Evolutionary conservation across 2,113 vertebrate genomes (phyloP), one percentile per base, ranked within the genome.

Genomic region (Columba janthina): DNA sequence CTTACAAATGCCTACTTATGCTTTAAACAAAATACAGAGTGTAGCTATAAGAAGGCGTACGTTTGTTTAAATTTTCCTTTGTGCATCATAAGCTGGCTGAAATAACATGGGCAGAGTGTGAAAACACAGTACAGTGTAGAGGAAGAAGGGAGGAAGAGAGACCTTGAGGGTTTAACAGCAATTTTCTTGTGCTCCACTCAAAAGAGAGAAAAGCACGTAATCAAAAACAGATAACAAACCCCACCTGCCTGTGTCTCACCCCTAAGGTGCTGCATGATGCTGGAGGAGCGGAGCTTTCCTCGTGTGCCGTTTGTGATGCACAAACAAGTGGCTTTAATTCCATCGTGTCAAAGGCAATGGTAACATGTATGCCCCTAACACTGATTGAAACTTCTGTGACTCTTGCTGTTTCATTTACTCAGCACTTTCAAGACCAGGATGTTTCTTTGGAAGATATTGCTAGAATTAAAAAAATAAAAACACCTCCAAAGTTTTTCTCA

Each of bases 21-120:
- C 70, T 90, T 95, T 67, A 94, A 96, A 84, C 58, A 91, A 95
- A 95, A 71, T 1, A 10, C 65, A 76, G 74, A 82, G n/a, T 11
- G 32, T 15, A 76, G 81, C 66, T 65, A 24, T 85, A 87, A 78
- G 69, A 58, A 50, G 44, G 19, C 6, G 69, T 19, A 73, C 28
- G 4, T 89, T 94, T 84, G 34, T 65, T 84, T 75, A 60, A 38
- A 32, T 93, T 90, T 84, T 50, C 48, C 44, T 86, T 83, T 67
- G 31, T 34, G 31, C 54, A 54, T 57, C 72, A 64, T 36, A 46
- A 76, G 25, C 46, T 74, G 58, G 73, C 74, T 86, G 79, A 92
- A 90, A 61, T 66, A n/a, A 61, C 26, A 54, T 3, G 3, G 31
- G 44, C 44, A 42, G 53, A 58, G 66, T 71, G 16, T 54, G 38